Conservation (phyloP, 2,797 vertebrate species). For the Numenius phaeopus region DNA sequence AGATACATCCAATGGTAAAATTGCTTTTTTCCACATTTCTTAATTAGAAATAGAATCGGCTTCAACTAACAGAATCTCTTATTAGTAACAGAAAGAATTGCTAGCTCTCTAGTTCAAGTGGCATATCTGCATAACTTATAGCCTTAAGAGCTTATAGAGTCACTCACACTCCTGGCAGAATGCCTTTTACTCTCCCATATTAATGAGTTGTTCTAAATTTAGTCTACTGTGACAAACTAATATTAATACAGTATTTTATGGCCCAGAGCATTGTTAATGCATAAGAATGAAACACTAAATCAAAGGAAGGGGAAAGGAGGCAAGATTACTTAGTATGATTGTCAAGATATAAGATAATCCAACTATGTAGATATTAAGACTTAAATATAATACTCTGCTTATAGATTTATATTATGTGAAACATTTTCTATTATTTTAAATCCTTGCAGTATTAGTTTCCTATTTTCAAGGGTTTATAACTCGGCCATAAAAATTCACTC, state of each 20-base stretch:
- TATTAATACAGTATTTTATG: conserved; percentile 89
- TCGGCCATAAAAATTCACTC: conserved; percentile 79
- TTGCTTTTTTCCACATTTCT: conserved; percentile 81
- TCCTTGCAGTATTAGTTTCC: conserved; percentile 85
- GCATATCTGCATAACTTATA: conserved; percentile 86
- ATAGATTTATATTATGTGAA: conserved; percentile 87
- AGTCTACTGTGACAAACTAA: conserved; percentile 87
- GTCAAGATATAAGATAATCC: conserved; percentile 86
- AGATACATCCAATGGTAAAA: conserved; percentile 72
- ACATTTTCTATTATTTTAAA: conserved; percentile 90
- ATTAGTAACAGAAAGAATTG: conserved; percentile 82
- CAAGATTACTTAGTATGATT: conserved; percentile 85
- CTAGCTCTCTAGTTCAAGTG: conserved; percentile 84
- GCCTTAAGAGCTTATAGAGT: conserved; percentile 83
- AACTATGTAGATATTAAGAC: conserved; percentile 88
- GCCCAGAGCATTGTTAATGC: conserved; percentile 85
- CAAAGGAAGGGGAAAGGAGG: conserved; percentile 72
- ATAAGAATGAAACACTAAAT: conserved; percentile 84
- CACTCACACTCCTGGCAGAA: conserved; percentile 81
- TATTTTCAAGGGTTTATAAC: conserved; percentile 85
- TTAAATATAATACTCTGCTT: conserved; percentile 87
- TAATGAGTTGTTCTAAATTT: conserved; percentile 90
- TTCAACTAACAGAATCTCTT: conserved; percentile 84
- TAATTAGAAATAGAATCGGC: conserved; percentile 83
- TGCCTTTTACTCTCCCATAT: conserved; percentile 85